Evolutionary conservation across 1,140 invertebrate species (phyloP), one percentile per base, ranked within the genome.

Genomic region (Centruroides sculpturatus): DNA sequence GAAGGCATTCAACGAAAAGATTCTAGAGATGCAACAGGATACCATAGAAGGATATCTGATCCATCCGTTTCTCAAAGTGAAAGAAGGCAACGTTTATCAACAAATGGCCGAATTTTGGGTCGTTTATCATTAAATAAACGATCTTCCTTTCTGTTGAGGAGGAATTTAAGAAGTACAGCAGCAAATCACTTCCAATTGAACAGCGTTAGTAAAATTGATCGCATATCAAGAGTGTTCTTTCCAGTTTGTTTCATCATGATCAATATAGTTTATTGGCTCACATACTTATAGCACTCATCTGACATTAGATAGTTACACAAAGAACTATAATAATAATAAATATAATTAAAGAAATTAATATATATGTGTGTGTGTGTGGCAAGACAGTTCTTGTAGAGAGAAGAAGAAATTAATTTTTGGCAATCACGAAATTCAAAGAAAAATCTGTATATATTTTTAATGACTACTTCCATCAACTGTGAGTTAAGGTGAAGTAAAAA

Each of bases 261-360:
- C 59, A 89, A 89, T 71, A 71, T 86, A 51, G 83, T 86, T 72
- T 89, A 89, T 69, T 88, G 86, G 86, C 84, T 81, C 66, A 81
- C 80, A 1, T 88, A 87, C 69, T 73, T 87, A 36, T 41, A 41
- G 41, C 41, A 41, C 41, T 5, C 5, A 41, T 41, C 8, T 3
- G 41, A 41, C 41, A 5, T 6, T 41, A 41, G 41, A 41, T 41
- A 41, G 41, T 41, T 8, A 23, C 3, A 41, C 8, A 23, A 23
- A 23, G 41, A 41, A 41, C 41, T 6, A 41, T 41, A 23, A 23
- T 23, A 23, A 23, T 23, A 23, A 23, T 23, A 23, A 23, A 23
- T 41, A 41, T 8, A 5, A 41, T 41, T 41, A 41, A 41, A 41
- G 8, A 41, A 41, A 5, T 8, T 23, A 23, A 23, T 23, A 23